Evolutionary conservation across 1,140 invertebrate genomes (phyloP), one percentile per base, ranked within the genome.

Genomic region (Cyrtorhinus lividipennis): DNA sequence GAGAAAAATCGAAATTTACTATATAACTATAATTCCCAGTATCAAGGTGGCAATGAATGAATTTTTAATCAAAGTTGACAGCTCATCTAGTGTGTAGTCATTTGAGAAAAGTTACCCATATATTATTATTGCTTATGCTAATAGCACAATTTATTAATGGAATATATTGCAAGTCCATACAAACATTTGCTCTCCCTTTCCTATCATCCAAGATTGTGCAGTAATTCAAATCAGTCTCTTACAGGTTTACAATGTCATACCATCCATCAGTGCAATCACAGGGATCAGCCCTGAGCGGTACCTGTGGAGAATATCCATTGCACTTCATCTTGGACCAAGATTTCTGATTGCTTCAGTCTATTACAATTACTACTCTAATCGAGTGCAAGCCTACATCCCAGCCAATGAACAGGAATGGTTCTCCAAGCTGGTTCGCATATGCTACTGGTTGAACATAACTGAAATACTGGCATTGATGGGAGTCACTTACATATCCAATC

Each of bases 401-500:
- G 23, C 27, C 48, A 63, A 25, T 59, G 46, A 26, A 20, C 56
- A 61, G 62, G 25, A 57, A 15, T 24, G 38, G 56, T 59, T 22
- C 46, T 15, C 13, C 1, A 65, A 63, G 67, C 75, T 92, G 69
- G 78, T 90, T 30, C 81, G 81, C 66, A 73, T 87, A 23, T 88
- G 87, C 68, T 91, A 89, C 71, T 91, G 86, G 84, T 79, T 86
- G 63, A 91, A 92, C 75, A 80, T 88, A 65, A 79, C 88, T 69
- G 91, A 94, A 77, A 81, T 93, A 64, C 81, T 83, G 59, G 81
- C 88, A 44, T 78, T 94, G 12, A 85, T 87, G 68, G 89, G 90
- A 56, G 90, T 94, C 15, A 92, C 91, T 15, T 93, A 92, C 74
- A 88, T 95, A 72, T 92, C 90, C 27, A 94, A 94, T 74, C 83